Evolutionary conservation across 2,113 vertebrate species (phyloP).

Genomic region (Pelobates fuscus): DNA sequence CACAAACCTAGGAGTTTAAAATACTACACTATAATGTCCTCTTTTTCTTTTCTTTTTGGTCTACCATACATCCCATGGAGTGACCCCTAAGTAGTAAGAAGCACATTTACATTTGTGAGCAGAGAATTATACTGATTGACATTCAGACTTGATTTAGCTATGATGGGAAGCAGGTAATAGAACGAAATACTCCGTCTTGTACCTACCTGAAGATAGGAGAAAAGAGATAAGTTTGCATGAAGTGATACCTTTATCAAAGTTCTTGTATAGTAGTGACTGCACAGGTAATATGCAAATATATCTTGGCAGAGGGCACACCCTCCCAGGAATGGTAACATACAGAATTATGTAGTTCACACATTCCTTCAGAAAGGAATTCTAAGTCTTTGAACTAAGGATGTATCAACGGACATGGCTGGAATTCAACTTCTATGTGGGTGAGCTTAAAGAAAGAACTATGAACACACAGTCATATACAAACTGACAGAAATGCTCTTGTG

Average conservation of each 20-base stretch:
- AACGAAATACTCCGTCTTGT: too few species aligned
- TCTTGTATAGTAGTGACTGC: not conserved
- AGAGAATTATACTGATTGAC: too few species aligned
- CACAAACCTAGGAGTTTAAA: too few species aligned
- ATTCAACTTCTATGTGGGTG: conserved; percentile 18
- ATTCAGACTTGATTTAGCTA: too few species aligned
- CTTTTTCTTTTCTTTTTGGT: too few species aligned
- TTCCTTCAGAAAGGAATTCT: not conserved
- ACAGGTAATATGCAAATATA: not conserved
- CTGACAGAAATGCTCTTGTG: not conserved
- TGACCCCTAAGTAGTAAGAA: too few species aligned
- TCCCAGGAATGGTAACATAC: conserved; percentile 4
- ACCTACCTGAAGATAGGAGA: too few species aligned
- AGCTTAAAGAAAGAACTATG: not conserved
- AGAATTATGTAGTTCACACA: conserved; percentile 17
- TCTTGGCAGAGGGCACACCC: not conserved
- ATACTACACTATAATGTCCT: too few species aligned
- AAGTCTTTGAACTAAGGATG: conserved; percentile 19
- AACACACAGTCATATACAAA: not conserved
- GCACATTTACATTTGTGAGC: too few species aligned
- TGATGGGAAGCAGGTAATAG: too few species aligned
- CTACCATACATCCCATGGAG: too few species aligned
- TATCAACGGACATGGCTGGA: conserved; percentile 13
- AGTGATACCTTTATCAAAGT: not conserved
- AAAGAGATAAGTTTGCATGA: too few species aligned